Percentiles rank a stretch among this genome's conserved stretches.
phyloP scores from a whole-genome alignment of 1,140 invertebrate species.

The Bombus fervidus region DNA sequence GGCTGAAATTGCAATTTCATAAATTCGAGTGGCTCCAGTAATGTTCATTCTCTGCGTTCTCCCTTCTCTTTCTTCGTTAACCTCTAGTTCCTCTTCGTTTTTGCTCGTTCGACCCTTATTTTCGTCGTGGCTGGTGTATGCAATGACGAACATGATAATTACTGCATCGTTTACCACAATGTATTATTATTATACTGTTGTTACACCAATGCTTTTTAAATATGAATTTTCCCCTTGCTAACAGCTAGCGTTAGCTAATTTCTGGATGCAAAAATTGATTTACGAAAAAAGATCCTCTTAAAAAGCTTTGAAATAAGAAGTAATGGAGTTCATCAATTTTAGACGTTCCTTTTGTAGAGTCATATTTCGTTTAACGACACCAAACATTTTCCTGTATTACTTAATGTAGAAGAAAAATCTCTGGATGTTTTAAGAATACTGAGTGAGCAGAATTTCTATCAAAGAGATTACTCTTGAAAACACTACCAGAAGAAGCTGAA shows the following conservation, averaged over 20 bases:
- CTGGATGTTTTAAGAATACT: no score
- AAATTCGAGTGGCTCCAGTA: conserved; percentile 69
- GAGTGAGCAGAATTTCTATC: no score
- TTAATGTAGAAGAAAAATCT: no score
- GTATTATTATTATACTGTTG: not conserved
- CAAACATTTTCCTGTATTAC: no score
- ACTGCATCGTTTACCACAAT: not conserved
- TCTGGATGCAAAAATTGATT: not conserved
- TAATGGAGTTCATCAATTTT: not conserved
- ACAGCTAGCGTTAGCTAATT: not conserved
- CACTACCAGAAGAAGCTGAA: no score
- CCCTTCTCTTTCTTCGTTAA: conserved; percentile 26
- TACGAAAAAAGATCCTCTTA: not conserved
- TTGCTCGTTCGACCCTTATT: not conserved
- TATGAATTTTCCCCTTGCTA: not conserved
- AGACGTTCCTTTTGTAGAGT: no score
- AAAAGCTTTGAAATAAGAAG: not conserved
- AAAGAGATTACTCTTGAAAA: no score
- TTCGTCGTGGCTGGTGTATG: no score
- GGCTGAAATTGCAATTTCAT: conserved; percentile 76
- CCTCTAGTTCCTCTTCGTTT: not conserved
- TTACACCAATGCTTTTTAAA: not conserved
- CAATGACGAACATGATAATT: conserved; percentile 44
- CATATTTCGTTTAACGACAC: no score
- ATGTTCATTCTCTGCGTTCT: conserved; percentile 50